Percentiles rank a stretch among this genome's conserved stretches.
Conservation (phyloP, 2,113 vertebrate species). For the Rhipidura dahli region DNA sequence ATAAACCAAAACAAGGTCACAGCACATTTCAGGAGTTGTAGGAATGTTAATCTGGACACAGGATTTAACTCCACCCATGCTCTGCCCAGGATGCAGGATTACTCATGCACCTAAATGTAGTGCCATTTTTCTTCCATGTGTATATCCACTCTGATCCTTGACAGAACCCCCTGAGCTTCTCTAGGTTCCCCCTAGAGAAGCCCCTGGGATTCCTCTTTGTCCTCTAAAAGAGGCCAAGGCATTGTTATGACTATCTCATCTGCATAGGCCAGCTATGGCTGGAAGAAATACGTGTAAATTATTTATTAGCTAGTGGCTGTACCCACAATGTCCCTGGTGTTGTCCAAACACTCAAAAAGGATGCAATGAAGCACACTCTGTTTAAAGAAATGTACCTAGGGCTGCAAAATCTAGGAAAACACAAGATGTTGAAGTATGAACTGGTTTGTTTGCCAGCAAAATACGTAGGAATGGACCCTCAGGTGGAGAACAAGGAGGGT, state of each 20-base stretch:
- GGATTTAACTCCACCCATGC: neutral
- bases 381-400: neutral
- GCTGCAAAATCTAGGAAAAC: neutral
- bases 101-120: neutral
- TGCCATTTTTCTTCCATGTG: neutral
- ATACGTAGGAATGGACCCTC: neutral
- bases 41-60: constrained; percentile 11
- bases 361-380: neutral
- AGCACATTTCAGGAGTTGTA: neutral
- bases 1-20: neutral
- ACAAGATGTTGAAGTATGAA: neutral
- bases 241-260: neutral
- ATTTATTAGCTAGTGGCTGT: neutral
- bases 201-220: neutral
- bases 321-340: neutral
- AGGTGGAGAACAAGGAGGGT: neutral
- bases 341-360: neutral
- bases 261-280: neutral
- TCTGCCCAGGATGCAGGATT: neutral
- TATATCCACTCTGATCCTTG: neutral
- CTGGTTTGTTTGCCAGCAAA: neutral
- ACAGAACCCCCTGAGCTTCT: neutral
- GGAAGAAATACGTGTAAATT: neutral
- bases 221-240: neutral
- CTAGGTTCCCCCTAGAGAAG: neutral